Percentiles rank a stretch among this genome's conserved stretches.
Evolutionary conservation across 2,888 invertebrate genomes (phyloP).

Genomic region (Mimumesa dahlbomi): DNA sequence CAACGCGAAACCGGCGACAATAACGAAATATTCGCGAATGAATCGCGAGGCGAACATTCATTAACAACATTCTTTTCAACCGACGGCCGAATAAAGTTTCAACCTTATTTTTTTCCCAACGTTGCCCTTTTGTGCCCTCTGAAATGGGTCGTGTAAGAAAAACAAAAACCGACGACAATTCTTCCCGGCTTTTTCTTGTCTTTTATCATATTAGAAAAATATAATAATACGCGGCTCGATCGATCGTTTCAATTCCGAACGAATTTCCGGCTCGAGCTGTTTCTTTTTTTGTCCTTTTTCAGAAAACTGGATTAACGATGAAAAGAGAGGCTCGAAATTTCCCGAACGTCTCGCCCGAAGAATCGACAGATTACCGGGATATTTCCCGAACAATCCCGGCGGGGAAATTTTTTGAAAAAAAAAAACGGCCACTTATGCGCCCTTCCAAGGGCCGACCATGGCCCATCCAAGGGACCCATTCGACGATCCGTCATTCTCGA

Average conservation of each 20-base stretch:
- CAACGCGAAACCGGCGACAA: background rate
- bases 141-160: no score
- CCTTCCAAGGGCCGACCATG: constrained; percentile 16
- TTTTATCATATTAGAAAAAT: no score
- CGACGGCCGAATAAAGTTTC: background rate
- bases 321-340: constrained; percentile 59
- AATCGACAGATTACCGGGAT: constrained; percentile 74
- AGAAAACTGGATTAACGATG: constrained; percentile 70
- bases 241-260: constrained; percentile 24
- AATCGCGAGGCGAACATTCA: constrained; percentile 1
- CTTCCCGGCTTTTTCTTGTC: no score
- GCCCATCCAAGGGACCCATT: constrained; percentile 9
- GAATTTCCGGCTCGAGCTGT: constrained; percentile 35
- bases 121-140: no score
- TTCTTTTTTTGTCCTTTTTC: no score
- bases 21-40: constrained; percentile 4
- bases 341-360: constrained; percentile 60
- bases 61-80: background rate
- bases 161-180: background rate
- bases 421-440: constrained; percentile 66
- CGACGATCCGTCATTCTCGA: constrained; percentile 58
- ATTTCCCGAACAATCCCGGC: constrained; percentile 21
- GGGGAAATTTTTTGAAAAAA: constrained; percentile 53
- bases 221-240: constrained; percentile 14
- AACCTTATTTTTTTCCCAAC: constrained; percentile 8